Percentiles rank a stretch among this genome's conserved stretches.
Conservation (phyloP, 1,140 invertebrate genomes). For the Sycophaga agraensis region DNA sequence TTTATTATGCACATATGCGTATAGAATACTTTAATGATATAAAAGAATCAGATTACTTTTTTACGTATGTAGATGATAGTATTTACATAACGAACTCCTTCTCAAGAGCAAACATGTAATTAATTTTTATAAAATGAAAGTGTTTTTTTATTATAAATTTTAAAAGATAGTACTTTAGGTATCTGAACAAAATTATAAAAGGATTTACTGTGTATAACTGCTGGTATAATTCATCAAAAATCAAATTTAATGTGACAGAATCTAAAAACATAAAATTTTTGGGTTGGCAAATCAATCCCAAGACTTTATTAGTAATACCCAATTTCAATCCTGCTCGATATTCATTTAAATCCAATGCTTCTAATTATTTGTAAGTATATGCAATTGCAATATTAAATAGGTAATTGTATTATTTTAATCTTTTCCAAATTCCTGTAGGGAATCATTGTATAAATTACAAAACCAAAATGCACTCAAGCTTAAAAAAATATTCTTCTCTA, state of each 20-base stretch:
- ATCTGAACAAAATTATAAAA: neutral
- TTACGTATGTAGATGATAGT: conserved; percentile 18
- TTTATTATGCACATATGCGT: conserved; percentile 22
- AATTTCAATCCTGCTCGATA: neutral
- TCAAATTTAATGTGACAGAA: neutral
- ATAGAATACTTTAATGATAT: conserved; percentile 4
- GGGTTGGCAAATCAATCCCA: conserved; percentile 2
- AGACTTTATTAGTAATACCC: conserved; percentile 7
- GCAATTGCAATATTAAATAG: too few species aligned
- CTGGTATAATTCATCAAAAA: conserved; percentile 13
- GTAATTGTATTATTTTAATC: too few species aligned
- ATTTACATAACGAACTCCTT: conserved; percentile 14
- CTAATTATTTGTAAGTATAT: too few species aligned
- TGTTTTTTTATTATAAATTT: neutral
- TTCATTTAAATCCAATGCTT: too few species aligned
- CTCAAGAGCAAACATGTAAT: too few species aligned
- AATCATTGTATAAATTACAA: too few species aligned
- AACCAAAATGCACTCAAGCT: too few species aligned
- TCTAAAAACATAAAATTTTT: neutral
- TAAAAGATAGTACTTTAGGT: neutral
- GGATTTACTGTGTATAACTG: conserved; percentile 20
- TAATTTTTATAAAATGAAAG: neutral
- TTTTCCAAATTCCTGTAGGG: too few species aligned
- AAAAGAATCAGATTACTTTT: neutral
- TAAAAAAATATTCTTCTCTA: too few species aligned